These are phyloP conservation scores for Buphagus erythrorhynchus DNA, from an alignment of 2,797 vertebrate species.

Conservation along the genomic window DNA sequence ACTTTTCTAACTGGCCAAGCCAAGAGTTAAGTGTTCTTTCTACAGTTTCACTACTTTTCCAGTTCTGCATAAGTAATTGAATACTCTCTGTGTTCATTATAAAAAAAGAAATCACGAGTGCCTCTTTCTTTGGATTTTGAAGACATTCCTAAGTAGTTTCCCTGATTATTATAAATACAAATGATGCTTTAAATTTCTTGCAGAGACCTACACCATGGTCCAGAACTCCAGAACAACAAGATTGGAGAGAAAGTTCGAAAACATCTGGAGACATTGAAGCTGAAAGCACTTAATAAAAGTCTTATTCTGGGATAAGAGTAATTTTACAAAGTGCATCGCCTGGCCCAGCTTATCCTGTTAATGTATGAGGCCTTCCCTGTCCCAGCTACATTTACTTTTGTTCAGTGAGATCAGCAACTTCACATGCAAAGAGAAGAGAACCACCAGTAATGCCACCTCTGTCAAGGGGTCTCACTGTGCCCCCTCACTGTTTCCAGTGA, in stretches of 20 bases:
- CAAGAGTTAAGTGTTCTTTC: background rate
- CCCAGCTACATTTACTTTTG: background rate
- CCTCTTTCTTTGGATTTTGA: background rate
- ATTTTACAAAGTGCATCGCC: background rate
- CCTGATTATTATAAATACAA: background rate
- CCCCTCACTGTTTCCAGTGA: background rate
- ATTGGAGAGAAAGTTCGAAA: constrained; percentile 33
- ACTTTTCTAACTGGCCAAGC: background rate
- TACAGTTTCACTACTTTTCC: background rate
- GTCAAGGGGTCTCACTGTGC: background rate
- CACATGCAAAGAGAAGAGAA: background rate
- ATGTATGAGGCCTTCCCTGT: background rate
- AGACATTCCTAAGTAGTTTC: background rate
- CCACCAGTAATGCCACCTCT: background rate
- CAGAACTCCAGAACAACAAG: background rate
- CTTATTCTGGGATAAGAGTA: constrained; percentile 50
- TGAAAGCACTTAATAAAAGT: constrained; percentile 50
- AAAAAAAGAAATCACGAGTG: background rate
- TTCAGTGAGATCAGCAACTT: background rate
- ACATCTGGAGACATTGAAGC: constrained; percentile 45
- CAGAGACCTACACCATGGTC: background rate
- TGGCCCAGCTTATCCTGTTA: background rate
- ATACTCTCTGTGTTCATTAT: background rate
- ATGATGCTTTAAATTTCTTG: constrained; percentile 17
- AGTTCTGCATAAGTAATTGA: background rate